Conservation (phyloP, 2,888 invertebrate genomes). For the Dascillus cervinus region DNA sequence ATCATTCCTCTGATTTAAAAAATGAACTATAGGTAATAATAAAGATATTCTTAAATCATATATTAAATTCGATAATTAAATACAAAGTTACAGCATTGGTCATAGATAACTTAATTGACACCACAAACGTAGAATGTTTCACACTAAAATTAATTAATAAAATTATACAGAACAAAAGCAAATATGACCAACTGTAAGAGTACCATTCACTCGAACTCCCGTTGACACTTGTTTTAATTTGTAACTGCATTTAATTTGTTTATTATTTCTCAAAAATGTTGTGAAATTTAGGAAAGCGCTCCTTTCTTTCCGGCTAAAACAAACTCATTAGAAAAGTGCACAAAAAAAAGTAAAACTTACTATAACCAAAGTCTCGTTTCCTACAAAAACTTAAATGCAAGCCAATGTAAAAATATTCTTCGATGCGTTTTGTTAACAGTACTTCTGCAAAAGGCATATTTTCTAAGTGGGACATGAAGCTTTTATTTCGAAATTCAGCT, state of each 20-base stretch:
- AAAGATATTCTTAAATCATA: no score
- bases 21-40: no score
- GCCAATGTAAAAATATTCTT: conserved; percentile 66
- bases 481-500: conserved; percentile 68
- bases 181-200: no score
- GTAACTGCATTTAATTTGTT: conserved; percentile 36
- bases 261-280: conserved; percentile 27
- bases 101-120: no score
- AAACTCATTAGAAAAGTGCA: conserved; percentile 37
- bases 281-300: conserved; percentile 58
- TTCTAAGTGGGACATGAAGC: conserved; percentile 68
- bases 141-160: no score
- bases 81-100: conserved; percentile 3
- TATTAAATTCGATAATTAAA: conserved; percentile 2
- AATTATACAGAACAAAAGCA: conserved; percentile 2
- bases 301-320: conserved; percentile 58
- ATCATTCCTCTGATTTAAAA: no score
- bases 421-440: conserved; percentile 65
- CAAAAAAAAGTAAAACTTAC: conserved; percentile 3
- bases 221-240: no score
- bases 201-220: no score
- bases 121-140: no score
- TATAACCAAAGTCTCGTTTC: conserved; percentile 52
- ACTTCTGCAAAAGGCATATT: conserved; percentile 73
- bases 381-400: conserved; percentile 70